Conservation (phyloP, 1,140 invertebrate species). For the Rhagoletis pomonella region DNA sequence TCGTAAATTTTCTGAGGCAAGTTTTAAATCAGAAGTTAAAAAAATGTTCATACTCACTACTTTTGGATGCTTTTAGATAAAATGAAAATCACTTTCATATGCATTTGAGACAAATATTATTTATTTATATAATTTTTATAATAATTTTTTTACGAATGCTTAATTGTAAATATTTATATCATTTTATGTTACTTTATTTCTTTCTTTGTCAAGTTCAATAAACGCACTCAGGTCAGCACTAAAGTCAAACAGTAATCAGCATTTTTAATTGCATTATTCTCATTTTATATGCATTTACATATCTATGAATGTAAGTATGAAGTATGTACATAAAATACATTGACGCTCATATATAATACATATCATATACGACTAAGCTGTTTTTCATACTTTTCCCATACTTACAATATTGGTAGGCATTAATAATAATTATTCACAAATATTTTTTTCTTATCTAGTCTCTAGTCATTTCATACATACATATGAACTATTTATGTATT, state of each 20-base stretch:
- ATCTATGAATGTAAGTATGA: neutral
- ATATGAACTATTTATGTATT: neutral
- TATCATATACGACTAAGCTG: neutral
- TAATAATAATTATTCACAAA: neutral
- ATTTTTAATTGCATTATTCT: conserved; percentile 16
- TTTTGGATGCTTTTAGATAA: too few species aligned
- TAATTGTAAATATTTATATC: neutral
- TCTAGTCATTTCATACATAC: neutral
- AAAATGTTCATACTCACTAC: too few species aligned
- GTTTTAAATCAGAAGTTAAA: too few species aligned
- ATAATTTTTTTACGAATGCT: conserved; percentile 45
- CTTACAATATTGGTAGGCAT: neutral
- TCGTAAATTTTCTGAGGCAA: too few species aligned
- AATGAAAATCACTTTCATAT: conserved; percentile 1
- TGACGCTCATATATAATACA: neutral
- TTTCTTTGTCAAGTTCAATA: conserved; percentile 23
- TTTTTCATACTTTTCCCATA: neutral
- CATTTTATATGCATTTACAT: too few species aligned
- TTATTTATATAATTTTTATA: conserved; percentile 51
- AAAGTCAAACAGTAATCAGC: conserved; percentile 43
- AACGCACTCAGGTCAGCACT: conserved; percentile 43
- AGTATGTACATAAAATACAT: conserved; percentile 24
- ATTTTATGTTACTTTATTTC: neutral
- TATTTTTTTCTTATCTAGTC: neutral
- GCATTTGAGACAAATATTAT: conserved; percentile 44